phyloP scores from a whole-genome alignment of 2,888 invertebrate species.

The Pachydiplax longipennis region DNA sequence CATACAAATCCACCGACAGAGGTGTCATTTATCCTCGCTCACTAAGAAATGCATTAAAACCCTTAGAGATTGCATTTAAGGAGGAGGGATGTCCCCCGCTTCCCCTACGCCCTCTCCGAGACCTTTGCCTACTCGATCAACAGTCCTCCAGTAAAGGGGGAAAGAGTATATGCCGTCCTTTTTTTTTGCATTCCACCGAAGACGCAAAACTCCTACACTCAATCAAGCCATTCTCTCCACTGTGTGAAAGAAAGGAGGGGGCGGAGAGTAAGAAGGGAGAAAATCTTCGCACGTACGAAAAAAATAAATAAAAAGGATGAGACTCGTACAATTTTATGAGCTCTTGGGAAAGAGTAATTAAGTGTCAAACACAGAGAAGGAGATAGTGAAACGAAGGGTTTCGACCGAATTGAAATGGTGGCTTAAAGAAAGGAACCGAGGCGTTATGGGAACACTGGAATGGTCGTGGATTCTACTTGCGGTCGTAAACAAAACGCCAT shows the following conservation, averaged over 20 bases:
- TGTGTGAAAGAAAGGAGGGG: background rate
- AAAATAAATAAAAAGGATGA: background rate
- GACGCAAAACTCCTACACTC: background rate
- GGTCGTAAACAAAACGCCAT: background rate
- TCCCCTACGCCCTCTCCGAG: background rate
- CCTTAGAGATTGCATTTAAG: background rate
- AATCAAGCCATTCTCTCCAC: background rate
- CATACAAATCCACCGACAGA: conserved; percentile 11
- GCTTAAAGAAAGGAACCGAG: background rate
- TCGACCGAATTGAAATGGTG: background rate
- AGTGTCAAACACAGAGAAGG: background rate
- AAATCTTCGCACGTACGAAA: background rate
- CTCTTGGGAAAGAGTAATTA: conserved; percentile 15
- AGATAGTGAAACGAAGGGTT: background rate
- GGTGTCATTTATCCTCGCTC: conserved; percentile 3
- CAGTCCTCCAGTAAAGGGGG: background rate
- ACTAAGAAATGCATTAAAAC: conserved; percentile 10
- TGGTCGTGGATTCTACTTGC: background rate
- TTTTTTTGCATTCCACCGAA: conserved; percentile 4
- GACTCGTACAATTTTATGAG: conserved; percentile 18
- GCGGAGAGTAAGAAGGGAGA: background rate
- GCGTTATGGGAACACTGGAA: background rate
- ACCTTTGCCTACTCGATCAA: background rate
- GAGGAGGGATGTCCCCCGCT: background rate
- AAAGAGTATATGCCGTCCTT: background rate